Conservation (phyloP, 2,797 vertebrate genomes). For the Psittacula echo region DNA sequence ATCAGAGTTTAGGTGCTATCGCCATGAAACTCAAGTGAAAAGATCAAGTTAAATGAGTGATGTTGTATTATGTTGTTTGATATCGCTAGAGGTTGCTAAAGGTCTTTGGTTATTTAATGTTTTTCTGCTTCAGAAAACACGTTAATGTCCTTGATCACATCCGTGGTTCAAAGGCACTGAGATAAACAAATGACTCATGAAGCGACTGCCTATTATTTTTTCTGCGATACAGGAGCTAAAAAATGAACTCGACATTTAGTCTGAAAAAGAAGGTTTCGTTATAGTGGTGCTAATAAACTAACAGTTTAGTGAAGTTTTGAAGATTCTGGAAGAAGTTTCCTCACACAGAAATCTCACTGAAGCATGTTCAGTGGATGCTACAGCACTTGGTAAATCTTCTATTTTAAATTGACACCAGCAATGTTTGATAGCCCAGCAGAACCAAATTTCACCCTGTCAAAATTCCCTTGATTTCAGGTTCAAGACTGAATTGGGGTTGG, state of each 20-base stretch:
- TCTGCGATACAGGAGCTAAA: neutral
- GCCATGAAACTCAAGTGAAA: neutral
- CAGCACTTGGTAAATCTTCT: neutral
- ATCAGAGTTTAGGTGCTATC: neutral
- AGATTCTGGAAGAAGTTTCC: neutral
- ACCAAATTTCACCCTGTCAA: neutral
- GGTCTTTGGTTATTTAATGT: neutral
- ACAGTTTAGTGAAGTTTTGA: neutral
- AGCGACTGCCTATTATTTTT: neutral
- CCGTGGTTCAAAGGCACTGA: neutral
- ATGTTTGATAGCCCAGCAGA: neutral
- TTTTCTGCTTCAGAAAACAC: neutral
- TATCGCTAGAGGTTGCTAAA: neutral
- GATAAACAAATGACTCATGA: slow-evolving; percentile 17
- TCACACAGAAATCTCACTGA: neutral
- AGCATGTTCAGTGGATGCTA: neutral
- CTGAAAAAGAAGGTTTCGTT: neutral
- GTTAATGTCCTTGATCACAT: neutral
- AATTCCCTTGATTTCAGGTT: neutral
- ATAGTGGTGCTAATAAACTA: neutral
- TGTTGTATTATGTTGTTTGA: neutral
- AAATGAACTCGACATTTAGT: neutral
- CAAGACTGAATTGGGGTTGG: neutral
- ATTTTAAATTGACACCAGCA: neutral
- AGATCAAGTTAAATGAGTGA: neutral